Conservation (phyloP, 2,888 invertebrate species). For the Lasioglossum lativentre region DNA sequence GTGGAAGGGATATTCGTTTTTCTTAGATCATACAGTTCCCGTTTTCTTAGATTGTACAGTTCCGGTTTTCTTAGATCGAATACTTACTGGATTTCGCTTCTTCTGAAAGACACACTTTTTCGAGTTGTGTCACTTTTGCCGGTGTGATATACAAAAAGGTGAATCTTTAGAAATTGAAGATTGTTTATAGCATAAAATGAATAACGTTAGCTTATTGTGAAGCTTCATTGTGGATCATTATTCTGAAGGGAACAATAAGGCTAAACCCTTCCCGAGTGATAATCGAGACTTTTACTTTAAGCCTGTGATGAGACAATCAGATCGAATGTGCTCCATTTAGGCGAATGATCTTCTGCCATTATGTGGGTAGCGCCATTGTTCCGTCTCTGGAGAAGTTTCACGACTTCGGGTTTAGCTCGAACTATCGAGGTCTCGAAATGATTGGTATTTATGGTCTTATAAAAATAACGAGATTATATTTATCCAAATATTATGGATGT, state of each 20-base stretch:
- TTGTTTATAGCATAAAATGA: background rate
- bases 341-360: background rate
- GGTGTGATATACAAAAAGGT: too few species aligned
- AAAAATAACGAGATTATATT: too few species aligned
- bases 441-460: background rate
- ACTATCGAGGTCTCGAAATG: background rate
- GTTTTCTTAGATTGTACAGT: too few species aligned
- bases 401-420: background rate
- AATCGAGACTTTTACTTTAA: background rate
- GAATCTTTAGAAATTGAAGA: background rate
- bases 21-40: too few species aligned
- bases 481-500: too few species aligned
- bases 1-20: too few species aligned
- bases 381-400: background rate
- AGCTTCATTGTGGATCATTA: background rate
- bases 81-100: too few species aligned
- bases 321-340: background rate
- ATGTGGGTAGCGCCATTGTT: background rate
- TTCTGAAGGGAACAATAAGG: background rate
- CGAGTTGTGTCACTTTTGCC: too few species aligned
- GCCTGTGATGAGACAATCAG: background rate
- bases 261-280: background rate
- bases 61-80: too few species aligned
- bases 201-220: background rate
- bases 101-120: background rate